Percentiles rank a stretch among this genome's conserved stretches.
These are phyloP conservation scores for Calcarius lapponicus DNA, from an alignment of 2,797 vertebrate genomes.

Conservation along the genomic window DNA sequence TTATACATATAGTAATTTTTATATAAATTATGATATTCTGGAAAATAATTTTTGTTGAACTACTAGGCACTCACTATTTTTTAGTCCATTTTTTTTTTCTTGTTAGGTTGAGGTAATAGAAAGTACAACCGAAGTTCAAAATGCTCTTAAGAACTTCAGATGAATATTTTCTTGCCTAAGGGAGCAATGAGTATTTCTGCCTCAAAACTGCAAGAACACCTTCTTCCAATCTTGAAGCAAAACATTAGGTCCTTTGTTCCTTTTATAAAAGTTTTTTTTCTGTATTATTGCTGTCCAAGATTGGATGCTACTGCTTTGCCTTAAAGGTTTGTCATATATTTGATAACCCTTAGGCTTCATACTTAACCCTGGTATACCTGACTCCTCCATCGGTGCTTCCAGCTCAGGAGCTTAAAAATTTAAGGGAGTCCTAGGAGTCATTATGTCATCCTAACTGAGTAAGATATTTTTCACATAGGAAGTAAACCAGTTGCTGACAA, in stretches of 20 bases:
- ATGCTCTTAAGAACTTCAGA: background rate
- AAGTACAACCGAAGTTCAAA: background rate
- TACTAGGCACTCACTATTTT: background rate
- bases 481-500: background rate
- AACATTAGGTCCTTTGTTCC: background rate
- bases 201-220: background rate
- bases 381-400: background rate
- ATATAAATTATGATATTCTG: background rate
- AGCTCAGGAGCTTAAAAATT: background rate
- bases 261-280: background rate
- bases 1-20: background rate
- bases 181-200: background rate
- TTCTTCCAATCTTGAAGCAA: background rate
- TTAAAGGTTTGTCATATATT: background rate
- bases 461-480: background rate
- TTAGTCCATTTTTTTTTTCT: fast-evolving
- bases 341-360: background rate
- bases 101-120: background rate
- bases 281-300: background rate
- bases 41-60: background rate
- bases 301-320: background rate
- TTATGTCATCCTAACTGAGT: background rate
- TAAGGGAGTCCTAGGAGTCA: background rate
- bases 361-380: background rate
- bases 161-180: background rate